Conservation (phyloP, 2,888 invertebrate species). For the Apoda limacodes region DNA sequence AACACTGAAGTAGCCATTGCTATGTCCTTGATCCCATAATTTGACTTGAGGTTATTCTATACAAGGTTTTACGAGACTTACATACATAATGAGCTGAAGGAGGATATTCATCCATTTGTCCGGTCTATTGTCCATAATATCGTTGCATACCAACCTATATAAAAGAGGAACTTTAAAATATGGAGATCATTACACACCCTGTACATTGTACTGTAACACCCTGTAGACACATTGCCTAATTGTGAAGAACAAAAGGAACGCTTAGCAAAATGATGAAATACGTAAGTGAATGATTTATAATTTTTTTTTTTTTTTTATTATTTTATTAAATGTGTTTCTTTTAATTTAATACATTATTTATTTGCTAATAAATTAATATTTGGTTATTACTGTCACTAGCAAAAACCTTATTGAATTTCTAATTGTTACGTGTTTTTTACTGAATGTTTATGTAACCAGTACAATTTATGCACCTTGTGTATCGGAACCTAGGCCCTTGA, state of each 20-base stretch:
- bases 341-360: too few relatives aligned
- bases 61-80: constrained; percentile 50
- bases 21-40: constrained; percentile 39
- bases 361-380: too few relatives aligned
- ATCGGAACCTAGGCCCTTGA: too few relatives aligned
- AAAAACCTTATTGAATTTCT: too few relatives aligned
- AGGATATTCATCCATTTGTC: constrained; percentile 52
- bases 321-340: constrained; percentile 1
- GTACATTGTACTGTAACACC: too few relatives aligned
- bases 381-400: too few relatives aligned
- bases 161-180: constrained; percentile 22
- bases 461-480: too few relatives aligned
- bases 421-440: too few relatives aligned
- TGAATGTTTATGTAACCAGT: too few relatives aligned
- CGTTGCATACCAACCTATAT: constrained; percentile 28
- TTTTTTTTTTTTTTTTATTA: constrained; percentile 4
- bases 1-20: too few relatives aligned
- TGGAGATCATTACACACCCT: constrained; percentile 22
- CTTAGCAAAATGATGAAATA: constrained; percentile 58
- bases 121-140: constrained; percentile 28
- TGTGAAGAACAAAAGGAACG: constrained; percentile 13
- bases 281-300: constrained; percentile 34
- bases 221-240: background rate
- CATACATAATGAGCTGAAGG: constrained; percentile 35
- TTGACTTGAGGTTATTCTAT: constrained; percentile 28